Conservation (phyloP, 2,113 vertebrate genomes). For the Cheilinus undulatus region DNA sequence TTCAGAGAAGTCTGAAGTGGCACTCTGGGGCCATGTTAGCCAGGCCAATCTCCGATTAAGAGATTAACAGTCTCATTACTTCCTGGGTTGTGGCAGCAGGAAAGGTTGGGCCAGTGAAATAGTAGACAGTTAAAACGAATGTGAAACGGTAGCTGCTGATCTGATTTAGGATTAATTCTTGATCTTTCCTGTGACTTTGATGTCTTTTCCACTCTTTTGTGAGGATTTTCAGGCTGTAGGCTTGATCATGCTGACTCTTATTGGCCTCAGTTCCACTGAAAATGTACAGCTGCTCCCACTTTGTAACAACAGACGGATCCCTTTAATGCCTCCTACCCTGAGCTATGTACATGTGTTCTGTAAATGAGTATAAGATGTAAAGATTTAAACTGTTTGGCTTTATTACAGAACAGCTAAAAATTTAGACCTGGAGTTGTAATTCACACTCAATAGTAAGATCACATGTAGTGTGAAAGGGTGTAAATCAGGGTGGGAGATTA, state of each 20-base stretch:
- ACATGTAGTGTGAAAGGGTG: too few species aligned
- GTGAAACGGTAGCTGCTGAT: slow-evolving; percentile 4
- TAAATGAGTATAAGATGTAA: not conserved
- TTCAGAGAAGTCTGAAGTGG: slow-evolving; percentile 53
- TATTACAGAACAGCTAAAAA: too few species aligned
- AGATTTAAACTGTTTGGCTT: too few species aligned
- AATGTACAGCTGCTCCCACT: not conserved
- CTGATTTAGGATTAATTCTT: slow-evolving; percentile 8
- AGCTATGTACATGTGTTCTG: not conserved
- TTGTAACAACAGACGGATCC: not conserved
- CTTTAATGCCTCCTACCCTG: not conserved
- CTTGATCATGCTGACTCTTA: not conserved
- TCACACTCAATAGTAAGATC: too few species aligned
- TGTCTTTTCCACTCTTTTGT: not conserved
- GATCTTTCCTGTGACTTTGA: slow-evolving; percentile 3
- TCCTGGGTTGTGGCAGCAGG: slow-evolving; percentile 41
- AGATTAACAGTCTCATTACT: slow-evolving; percentile 73
- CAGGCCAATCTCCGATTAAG: slow-evolving; percentile 69
- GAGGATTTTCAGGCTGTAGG: not conserved
- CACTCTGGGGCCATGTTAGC: slow-evolving; percentile 55
- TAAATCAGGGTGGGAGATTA: too few species aligned
- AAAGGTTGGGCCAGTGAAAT: slow-evolving; percentile 15
- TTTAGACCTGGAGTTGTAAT: too few species aligned
- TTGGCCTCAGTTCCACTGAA: not conserved
- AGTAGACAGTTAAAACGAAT: slow-evolving; percentile 26